Evolutionary conservation across 2,113 vertebrate species (phyloP).

Genomic region (Forbesichthys papilliferus): DNA sequence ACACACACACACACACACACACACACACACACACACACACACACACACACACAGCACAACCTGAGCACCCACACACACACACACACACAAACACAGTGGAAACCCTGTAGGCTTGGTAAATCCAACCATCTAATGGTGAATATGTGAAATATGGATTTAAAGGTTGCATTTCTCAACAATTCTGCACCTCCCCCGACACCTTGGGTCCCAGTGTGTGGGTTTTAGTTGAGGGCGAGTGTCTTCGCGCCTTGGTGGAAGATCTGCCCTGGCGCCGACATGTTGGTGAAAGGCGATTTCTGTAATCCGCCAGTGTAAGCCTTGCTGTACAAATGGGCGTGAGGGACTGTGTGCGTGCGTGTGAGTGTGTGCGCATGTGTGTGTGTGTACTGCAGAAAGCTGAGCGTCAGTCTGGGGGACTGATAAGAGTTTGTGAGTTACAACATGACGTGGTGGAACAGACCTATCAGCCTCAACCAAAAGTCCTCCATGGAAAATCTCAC

Average conservation of each 20-base stretch:
- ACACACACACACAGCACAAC: conserved; percentile 2
- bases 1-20: not conserved
- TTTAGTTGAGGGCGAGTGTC: conserved; percentile 36
- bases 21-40: too few relatives aligned
- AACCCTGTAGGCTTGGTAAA: conserved; percentile 32
- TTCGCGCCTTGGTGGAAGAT: conserved; percentile 55
- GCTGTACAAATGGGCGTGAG: conserved; percentile 71
- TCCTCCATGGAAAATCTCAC: not conserved
- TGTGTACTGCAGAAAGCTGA: conserved; percentile 31
- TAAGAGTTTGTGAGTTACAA: conserved; percentile 52
- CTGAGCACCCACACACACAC: conserved; percentile 1
- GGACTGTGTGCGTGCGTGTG: conserved; percentile 44
- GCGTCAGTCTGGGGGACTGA: conserved; percentile 62
- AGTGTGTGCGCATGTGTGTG: conserved; percentile 17
- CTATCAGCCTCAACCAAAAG: not conserved
- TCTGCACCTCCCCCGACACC: conserved; percentile 45
- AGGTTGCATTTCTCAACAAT: conserved; percentile 45
- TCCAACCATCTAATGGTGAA: conserved; percentile 38
- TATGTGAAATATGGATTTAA: conserved; percentile 50
- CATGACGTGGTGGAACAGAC: conserved; percentile 25
- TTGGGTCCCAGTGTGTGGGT: conserved; percentile 43
- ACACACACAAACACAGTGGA: conserved; percentile 20
- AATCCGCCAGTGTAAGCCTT: conserved; percentile 75
- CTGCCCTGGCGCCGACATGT: conserved; percentile 55
- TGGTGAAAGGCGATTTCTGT: conserved; percentile 75